These are phyloP conservation scores for Thripadectes ignobilis DNA, from an alignment of 2,797 vertebrate genomes.

Conservation along the genomic window DNA sequence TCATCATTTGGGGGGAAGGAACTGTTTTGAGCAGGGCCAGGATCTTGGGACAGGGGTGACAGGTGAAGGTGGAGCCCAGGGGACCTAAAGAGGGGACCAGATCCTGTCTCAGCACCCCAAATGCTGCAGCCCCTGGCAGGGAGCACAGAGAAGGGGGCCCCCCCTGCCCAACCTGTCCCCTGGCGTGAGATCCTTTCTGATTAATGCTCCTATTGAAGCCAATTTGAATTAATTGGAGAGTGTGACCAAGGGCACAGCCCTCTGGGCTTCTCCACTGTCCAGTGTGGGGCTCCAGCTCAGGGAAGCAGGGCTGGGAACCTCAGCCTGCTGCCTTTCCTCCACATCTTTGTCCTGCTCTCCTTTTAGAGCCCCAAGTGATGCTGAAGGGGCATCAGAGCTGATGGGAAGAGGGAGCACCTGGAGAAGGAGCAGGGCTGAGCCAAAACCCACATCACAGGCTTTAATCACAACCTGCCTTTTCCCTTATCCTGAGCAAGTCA, in stretches of 20 bases:
- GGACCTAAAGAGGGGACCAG: not conserved
- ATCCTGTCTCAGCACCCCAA: not conserved
- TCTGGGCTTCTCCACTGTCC: accelerated
- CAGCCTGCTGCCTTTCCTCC: not conserved
- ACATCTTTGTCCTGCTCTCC: not conserved
- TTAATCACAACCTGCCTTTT: not conserved
- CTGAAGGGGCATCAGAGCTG: not conserved
- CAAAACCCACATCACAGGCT: accelerated
- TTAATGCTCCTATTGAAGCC: not conserved
- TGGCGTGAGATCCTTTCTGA: not conserved
- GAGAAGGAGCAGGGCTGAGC: not conserved
- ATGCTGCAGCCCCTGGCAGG: not conserved
- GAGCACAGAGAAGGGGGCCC: accelerated
- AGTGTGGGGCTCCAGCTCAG: not conserved
- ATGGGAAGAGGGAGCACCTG: accelerated
- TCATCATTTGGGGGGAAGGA: not conserved
- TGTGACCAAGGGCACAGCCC: not conserved
- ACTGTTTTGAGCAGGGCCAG: accelerated
- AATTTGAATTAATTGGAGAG: not conserved
- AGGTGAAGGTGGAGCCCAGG: not conserved
- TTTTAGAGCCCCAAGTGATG: not conserved
- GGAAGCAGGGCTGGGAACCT: not conserved
- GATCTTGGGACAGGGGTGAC: not conserved
- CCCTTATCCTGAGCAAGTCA: not conserved
- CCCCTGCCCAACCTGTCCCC: not conserved